Conservation (phyloP, 1,140 invertebrate genomes). For the Cydia pomonella region DNA sequence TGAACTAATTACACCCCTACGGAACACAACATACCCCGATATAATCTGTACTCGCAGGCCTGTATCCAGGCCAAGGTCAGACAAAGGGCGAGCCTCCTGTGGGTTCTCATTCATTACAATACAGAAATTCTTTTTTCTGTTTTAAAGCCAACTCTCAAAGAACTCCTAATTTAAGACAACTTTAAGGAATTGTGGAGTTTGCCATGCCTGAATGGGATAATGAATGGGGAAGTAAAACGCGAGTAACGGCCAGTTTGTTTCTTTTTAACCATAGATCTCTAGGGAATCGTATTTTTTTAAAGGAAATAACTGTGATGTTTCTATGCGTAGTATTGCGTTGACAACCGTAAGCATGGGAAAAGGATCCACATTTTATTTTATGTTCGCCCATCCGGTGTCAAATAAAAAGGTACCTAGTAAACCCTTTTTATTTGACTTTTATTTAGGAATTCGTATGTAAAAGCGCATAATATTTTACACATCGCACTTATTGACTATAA, state of each 20-base stretch:
- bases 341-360: background rate
- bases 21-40: background rate
- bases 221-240: background rate
- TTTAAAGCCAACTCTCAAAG: background rate
- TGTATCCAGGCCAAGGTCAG: constrained; percentile 2
- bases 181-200: background rate
- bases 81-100: constrained; percentile 2
- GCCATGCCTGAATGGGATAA: background rate
- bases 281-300: background rate
- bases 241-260: background rate
- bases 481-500: background rate
- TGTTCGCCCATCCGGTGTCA: background rate
- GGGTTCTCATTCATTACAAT: background rate
- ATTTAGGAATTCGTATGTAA: background rate
- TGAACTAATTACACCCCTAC: background rate
- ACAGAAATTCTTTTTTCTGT: background rate
- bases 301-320: background rate
- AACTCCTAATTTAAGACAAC: background rate
- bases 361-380: background rate
- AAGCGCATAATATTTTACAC: background rate
- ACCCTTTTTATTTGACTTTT: background rate
- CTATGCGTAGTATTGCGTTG: too few species aligned
- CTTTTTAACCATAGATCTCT: background rate
- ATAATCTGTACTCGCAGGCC: constrained; percentile 2
- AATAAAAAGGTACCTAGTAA: background rate